A percentile compares a stretch with the other conserved stretches of the same genome.
Evolutionary conservation across 2,797 vertebrate species (phyloP).

Genomic region (Coreius guichenoti): DNA sequence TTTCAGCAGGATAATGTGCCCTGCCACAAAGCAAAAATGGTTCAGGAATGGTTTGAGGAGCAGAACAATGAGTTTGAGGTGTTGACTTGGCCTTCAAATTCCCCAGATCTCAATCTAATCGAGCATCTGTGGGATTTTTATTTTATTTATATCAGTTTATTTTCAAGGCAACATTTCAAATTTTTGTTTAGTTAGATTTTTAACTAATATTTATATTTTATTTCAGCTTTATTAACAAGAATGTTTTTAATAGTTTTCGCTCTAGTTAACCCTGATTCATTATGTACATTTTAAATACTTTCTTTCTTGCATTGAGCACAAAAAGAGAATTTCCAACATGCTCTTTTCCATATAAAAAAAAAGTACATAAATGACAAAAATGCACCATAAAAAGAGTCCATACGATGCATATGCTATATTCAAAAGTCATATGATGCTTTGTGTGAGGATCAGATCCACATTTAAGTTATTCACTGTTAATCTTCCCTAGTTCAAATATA

Average conservation of each 20-base stretch:
- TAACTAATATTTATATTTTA: background rate
- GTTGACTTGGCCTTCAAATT: too few species aligned
- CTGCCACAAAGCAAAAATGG: too few species aligned
- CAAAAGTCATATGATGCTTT: background rate
- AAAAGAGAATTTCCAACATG: background rate
- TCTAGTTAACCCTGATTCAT: background rate
- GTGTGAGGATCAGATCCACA: background rate
- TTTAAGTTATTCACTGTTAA: background rate
- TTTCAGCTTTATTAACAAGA: background rate
- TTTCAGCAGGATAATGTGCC: too few species aligned
- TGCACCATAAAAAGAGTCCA: background rate
- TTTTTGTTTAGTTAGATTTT: background rate
- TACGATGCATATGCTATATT: background rate
- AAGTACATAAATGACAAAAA: background rate
- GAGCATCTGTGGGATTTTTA: background rate
- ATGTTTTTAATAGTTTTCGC: background rate
- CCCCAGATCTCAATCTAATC: too few species aligned
- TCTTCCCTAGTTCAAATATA: background rate
- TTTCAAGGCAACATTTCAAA: background rate
- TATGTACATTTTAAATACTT: background rate
- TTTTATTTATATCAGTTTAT: too few species aligned
- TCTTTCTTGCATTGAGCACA: background rate
- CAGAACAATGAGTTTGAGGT: too few species aligned
- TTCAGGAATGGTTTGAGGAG: too few species aligned
- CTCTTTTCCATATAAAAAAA: background rate